phyloP scores from a whole-genome alignment of 2,888 invertebrate species.

The Ypsolopha scabrella region DNA sequence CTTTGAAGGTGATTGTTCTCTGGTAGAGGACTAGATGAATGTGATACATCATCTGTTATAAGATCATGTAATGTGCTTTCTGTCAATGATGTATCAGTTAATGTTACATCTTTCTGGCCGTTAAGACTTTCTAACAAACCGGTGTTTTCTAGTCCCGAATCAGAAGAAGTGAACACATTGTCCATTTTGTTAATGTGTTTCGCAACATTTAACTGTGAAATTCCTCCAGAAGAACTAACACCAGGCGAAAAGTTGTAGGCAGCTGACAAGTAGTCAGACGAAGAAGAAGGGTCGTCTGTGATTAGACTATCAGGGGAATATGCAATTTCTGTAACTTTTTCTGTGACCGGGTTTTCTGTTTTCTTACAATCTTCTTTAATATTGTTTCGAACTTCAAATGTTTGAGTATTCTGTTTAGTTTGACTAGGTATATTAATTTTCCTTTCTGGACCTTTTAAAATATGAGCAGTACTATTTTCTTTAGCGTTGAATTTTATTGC shows the following conservation, averaged over 20 bases:
- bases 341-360: neutral
- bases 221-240: constrained; percentile 23
- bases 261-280: constrained; percentile 56
- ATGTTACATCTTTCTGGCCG: constrained; percentile 46
- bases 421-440: constrained; percentile 18
- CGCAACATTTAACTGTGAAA: constrained; percentile 37
- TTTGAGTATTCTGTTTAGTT: constrained; percentile 17
- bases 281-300: constrained; percentile 50
- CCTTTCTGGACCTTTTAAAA: no score
- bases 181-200: constrained; percentile 46
- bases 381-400: neutral
- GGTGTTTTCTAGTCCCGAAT: constrained; percentile 60
- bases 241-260: constrained; percentile 43
- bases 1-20: constrained; percentile 20
- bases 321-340: constrained; percentile 22
- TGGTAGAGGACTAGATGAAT: constrained; percentile 23
- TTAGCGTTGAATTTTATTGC: constrained; percentile 18
- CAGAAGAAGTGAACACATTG: constrained; percentile 46
- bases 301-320: constrained; percentile 55
- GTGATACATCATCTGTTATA: constrained; percentile 34
- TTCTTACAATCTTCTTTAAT: neutral
- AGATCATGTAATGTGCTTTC: constrained; percentile 54
- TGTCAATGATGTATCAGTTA: constrained; percentile 48
- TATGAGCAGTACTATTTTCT: constrained; percentile 1
- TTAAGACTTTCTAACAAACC: constrained; percentile 44